Base-by-base conservation (phyloP, 2,113 vertebrate genomes). In the Pipa parva region DNA sequence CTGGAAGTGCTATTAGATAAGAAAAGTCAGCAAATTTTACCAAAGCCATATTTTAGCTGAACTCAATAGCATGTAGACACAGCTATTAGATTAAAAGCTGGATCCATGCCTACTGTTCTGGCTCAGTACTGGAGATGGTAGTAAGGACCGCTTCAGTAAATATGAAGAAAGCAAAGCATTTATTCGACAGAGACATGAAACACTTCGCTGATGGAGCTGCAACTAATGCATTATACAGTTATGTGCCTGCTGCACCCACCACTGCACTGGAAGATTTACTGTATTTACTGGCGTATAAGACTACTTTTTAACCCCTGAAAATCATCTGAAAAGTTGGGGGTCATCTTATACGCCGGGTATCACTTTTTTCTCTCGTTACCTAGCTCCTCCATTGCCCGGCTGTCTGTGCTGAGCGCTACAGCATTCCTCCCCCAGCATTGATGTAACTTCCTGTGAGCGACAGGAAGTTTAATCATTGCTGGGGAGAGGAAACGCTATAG, bases 11-110 rank as follows among this genome's bases (percentile, higher is more conserved):
- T 42, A 20, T 37, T 51, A 24, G 51, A 27, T 36, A 6, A 28
- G 18, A 22, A 29, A 68, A 39, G 64, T 55, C 42, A 60, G 58
- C 10, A 31, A 26, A 50, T 67, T 57, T 50, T 67, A 26, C 29
- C 21, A 67, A 36, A 24, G 31, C 50, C 55, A 59, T 68, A 59
- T 68, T 68, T 68, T 68, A 68, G 64, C 56, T 59, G 15, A 33
- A 26, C 42, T 37, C 45, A 50, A 25, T 50, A 50, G 29, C 55
- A 51, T 21, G 29, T 55, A 59, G 64, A 49, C 64, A 59, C 45
- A 15, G 55, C 45, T 59, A 26, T 49, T 10, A 59, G 55, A 59
- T 68, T 68, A 59, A 68, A 21, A 51, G 59, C 56, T 68, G 64
- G 56, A 59, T 11, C 11, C 8, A n/a, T 50, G 64, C 64, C 56